Base-by-base conservation (phyloP, 1,140 invertebrate genomes). In the Scaptomyza pallida region DNA sequence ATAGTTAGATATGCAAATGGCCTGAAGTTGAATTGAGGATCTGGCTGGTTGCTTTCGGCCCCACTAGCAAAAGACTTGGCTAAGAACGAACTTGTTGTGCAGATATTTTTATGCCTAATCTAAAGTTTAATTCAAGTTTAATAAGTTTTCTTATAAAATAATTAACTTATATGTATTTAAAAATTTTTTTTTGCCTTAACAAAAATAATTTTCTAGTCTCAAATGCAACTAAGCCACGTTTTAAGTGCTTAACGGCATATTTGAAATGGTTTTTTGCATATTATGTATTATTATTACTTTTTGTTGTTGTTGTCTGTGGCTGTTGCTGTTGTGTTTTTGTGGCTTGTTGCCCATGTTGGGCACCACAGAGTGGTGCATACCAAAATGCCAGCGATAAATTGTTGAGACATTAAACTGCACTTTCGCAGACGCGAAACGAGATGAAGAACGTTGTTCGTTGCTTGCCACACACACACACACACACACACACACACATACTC, bases 351-450 rank as follows among this genome's bases (percentile, higher is more conserved):
- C 82, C 78, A 83, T 78, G 78, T 86, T 86, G 76, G 71, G 80
- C 55, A 61, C 57, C 61, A 61, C n/a, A n/a, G n/a, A n/a, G n/a
- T n/a, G 81, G 73, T 65, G 75, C 82, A 86, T 86, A 82, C 82
- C 82, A 26, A 88, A 88, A 75, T 73, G 83, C 75, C 82, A 86
- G 67, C 82, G 82, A 86, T 86, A 86, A 86, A 86, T 86, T 82
- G 78, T 88, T 88, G 78, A 86, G 82, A 86, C 82, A 86, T 86
- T 86, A 86, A 86, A 86, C 74, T 88, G 82, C 82, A 86, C 82
- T 86, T 88, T 86, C 73, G 73, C 78, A 72, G 77, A 72, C 72
- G 77, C 33, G 33, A 12, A 35, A 35, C 10, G 15, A 8, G 47
- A 55, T 51, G 51, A 69, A 52, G 40, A 73, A 65, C 41, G 44